Base-by-base conservation (phyloP, 2,888 invertebrate genomes). In the Caenorhabditis sp. region DNA sequence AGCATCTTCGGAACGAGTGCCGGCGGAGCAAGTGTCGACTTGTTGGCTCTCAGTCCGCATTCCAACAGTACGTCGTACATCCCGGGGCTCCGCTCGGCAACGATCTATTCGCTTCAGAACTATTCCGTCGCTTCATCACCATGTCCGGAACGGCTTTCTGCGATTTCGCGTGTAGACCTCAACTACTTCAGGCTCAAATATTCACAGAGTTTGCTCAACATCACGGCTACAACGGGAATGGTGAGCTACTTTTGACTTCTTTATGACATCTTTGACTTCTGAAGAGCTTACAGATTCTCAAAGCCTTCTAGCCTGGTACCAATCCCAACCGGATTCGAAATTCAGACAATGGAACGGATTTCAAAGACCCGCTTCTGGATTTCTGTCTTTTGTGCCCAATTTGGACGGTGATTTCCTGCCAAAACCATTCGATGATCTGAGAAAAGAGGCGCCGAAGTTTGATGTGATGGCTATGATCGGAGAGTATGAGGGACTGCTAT, bases 1-100 rank as follows among this genome's bases (percentile, higher is more conserved):
- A 88, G 88, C 1, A 77, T 87, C 7, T 87, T 86, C 58, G 86
- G 86, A 1, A 83, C 86, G 35, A 83, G 81, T 59, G 85, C 85
- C 3, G 86, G 86, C 4, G 86, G 80, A 41, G 76, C 78, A 6
- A 68, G 65, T 17, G 77, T 65, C 2, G 84, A 78, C 24, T 63
- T 81, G 22, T 68, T 84, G n/a, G 52, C 73, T 0, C 46, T 84
- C 26, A 81, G 81, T 9, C 84, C 84, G 5, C 76, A 82, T 45
- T 80, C 83, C 2, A 76, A 72, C 65, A 71, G 83, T 83, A 7
- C 22, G 50, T 15, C n/a, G n/a, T n/a, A n/a, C n/a, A n/a, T n/a
- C 9, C 30, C 30, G 30, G 9, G 30, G n/a, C n/a, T n/a, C 30
- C 5, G 30, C 30, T 30, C 30, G 30, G 9, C 30, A 7, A 5